Base-by-base conservation (phyloP, 1,140 invertebrate species). In the Hyphantria cunea region DNA sequence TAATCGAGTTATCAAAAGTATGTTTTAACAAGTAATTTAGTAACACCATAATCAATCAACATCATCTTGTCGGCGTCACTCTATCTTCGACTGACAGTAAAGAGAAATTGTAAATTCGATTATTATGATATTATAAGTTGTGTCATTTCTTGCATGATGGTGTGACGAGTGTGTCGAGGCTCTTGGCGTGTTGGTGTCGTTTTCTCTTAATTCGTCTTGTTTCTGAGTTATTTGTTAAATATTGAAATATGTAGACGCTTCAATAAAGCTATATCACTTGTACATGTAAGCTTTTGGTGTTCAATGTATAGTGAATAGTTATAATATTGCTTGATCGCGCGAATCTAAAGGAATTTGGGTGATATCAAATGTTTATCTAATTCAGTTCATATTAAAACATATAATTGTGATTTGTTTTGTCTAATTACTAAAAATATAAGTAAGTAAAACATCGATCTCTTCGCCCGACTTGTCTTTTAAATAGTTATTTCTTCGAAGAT, bases 341-440 rank as follows among this genome's bases (percentile, higher is more conserved):
- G 66, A 64, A 71, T 66, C 50, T 74, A 42, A 80, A 78, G 86
- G 86, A 89, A 89, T 89, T 89, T 89, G 86, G 86, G 86, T 89
- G 86, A 89, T 86, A 86, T 82, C 85, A 86, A 90, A 88, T 86
- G 75, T 75, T 77, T 83, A 68, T 79, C 74, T n/a, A n/a, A n/a
- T 50, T 51, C 55, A 47, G 64, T 64, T 47, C 51, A 42, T 39
- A 10, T 15, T 32, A 60, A 37, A 42, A 15, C 25, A n/a, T 25
- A 48, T 49, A 47, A 13, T 63, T 34, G 8, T 15, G 9, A 39
- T 33, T 51, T 60, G 34, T 25, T 13, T 48, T 49, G 9, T 48
- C 15, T 42, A 51, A 42, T 58, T 34, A 39, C 8, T 37, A 7
- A 34, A 48, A 34, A 58, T 7, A 48, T 12, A 37, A 31, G 17